phyloP scores from a whole-genome alignment of 2,888 invertebrate species.

The Lepidocyrtinus sp. region DNA sequence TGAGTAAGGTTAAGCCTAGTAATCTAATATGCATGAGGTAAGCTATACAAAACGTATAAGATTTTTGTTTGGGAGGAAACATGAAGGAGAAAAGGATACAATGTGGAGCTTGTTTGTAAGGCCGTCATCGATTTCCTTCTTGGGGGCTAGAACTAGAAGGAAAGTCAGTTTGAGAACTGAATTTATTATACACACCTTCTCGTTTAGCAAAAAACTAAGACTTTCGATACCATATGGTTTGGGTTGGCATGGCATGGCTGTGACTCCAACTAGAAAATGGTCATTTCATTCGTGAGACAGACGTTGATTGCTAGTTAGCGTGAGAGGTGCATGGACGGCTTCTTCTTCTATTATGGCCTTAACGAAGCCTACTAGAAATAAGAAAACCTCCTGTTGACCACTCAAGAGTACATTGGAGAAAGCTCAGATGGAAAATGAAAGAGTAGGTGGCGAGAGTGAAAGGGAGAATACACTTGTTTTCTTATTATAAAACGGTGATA shows the following conservation, averaged over 20 bases:
- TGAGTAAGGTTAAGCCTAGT: neutral
- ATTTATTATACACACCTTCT: neutral
- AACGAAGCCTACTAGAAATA: neutral
- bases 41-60: neutral
- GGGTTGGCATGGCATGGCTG: slow-evolving; percentile 3
- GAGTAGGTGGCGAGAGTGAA: neutral
- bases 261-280: neutral
- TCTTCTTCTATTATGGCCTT: too few relatives aligned
- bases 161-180: neutral
- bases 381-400: slow-evolving; percentile 40
- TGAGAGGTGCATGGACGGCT: slow-evolving; percentile 10
- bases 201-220: neutral
- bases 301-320: slow-evolving; percentile 51
- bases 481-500: too few relatives aligned
- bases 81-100: neutral
- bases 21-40: slow-evolving; percentile 36
- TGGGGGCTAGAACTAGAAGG: too few relatives aligned
- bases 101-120: slow-evolving; percentile 45
- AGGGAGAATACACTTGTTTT: neutral
- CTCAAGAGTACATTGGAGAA: too few relatives aligned
- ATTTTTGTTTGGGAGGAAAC: neutral
- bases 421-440: too few relatives aligned
- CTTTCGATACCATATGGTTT: neutral
- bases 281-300: slow-evolving; percentile 7
- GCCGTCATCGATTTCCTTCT: slow-evolving; percentile 58